Conservation (phyloP, 2,797 vertebrate species). For the Rhabdomys pumilio region DNA sequence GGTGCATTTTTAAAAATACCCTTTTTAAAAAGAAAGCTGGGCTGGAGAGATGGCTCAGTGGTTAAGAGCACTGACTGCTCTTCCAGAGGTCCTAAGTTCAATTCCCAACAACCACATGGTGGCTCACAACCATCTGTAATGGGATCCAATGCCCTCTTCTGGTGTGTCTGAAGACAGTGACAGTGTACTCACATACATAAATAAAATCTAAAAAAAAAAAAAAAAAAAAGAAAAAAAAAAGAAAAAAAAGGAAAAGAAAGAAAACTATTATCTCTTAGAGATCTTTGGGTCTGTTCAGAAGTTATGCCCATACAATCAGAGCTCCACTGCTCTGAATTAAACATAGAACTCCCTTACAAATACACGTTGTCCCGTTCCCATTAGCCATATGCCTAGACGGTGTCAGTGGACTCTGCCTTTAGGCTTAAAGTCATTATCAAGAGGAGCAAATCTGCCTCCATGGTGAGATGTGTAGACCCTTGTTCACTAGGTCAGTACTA, state of each 20-base stretch:
- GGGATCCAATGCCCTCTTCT: not conserved
- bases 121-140: not conserved
- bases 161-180: not conserved
- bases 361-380: not conserved
- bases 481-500: not conserved
- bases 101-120: not conserved
- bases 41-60: not conserved
- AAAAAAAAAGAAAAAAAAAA: not conserved
- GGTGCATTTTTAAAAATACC: not conserved
- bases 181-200: not conserved
- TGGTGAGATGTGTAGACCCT: not conserved
- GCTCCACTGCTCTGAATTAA: not conserved
- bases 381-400: not conserved
- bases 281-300: slow-evolving; percentile 1
- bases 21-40: not conserved
- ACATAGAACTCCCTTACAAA: not conserved
- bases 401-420: not conserved
- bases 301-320: slow-evolving; percentile 5
- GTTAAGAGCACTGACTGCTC: not conserved
- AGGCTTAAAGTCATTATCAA: not conserved
- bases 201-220: not conserved
- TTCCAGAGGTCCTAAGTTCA: not conserved
- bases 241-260: not conserved
- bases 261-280: not conserved
- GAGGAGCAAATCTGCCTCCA: not conserved